phyloP scores from a whole-genome alignment of 2,113 vertebrate species.

The Boulengeromyrus knoepffleri region DNA sequence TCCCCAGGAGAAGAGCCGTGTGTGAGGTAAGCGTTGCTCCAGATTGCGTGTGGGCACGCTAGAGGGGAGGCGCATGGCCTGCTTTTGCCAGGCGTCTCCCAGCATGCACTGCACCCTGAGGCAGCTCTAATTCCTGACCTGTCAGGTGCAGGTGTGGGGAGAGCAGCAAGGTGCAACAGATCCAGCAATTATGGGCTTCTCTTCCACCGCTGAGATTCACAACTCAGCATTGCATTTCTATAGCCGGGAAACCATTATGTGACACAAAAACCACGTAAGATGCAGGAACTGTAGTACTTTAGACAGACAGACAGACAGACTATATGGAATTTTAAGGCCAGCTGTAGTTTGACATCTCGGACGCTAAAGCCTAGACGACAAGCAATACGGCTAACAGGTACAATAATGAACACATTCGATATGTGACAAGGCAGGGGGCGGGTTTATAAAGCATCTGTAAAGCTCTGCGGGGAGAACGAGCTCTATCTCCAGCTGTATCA shows the following conservation, averaged over 20 bases:
- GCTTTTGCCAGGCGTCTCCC: background rate
- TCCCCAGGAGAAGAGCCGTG: background rate
- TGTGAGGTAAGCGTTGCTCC: background rate
- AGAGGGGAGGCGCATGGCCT: background rate
- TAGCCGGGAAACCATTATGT: background rate
- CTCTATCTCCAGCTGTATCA: constrained; percentile 23
- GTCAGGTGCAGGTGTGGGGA: background rate
- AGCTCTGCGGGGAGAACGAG: constrained; percentile 10
- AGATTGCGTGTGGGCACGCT: background rate
- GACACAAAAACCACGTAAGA: background rate
- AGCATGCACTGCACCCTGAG: background rate
- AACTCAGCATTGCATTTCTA: background rate
- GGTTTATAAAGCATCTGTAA: background rate
- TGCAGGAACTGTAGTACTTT: background rate
- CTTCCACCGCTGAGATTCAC: background rate
- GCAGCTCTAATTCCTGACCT: background rate
- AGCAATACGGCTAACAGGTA: background rate
- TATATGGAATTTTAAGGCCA: background rate
- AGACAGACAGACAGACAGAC: background rate
- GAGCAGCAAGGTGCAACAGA: background rate
- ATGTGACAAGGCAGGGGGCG: background rate
- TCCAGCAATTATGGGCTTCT: background rate
- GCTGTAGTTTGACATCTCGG: background rate
- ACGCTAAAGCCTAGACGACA: background rate
- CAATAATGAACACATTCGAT: background rate